Conservation (phyloP, 2,113 vertebrate genomes). For the Sylvietta virens region DNA sequence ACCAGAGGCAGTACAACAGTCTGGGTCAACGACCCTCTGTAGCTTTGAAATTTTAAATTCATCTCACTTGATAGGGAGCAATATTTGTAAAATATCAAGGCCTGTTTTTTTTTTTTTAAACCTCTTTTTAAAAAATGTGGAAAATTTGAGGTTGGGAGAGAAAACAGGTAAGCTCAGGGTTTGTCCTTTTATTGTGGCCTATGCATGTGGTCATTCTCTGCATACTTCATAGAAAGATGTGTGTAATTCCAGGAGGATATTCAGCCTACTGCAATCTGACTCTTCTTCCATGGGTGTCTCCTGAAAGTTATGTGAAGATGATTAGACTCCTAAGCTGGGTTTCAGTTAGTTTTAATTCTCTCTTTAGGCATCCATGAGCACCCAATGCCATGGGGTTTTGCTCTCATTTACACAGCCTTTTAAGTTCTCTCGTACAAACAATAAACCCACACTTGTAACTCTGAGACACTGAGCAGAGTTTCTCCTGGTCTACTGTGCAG, state of each 20-base stretch:
- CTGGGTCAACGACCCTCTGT: background rate
- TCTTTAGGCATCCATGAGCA: background rate
- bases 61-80: background rate
- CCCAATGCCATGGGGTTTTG: background rate
- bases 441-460: background rate
- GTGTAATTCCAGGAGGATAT: background rate
- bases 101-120: background rate
- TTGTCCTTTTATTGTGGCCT: background rate
- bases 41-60: background rate
- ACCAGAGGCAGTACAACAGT: background rate
- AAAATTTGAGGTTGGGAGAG: background rate
- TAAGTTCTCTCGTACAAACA: background rate
- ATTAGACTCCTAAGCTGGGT: background rate
- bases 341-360: background rate
- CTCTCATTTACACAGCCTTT: background rate
- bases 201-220: rapidly evolving
- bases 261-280: background rate
- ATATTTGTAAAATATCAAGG: background rate
- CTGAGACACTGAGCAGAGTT: background rate
- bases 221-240: background rate
- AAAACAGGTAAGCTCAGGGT: background rate
- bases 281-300: background rate
- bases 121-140: no score
- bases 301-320: background rate
- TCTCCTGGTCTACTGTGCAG: background rate